Base-by-base conservation (phyloP, 1,140 invertebrate genomes). In the Panonychus citri region DNA sequence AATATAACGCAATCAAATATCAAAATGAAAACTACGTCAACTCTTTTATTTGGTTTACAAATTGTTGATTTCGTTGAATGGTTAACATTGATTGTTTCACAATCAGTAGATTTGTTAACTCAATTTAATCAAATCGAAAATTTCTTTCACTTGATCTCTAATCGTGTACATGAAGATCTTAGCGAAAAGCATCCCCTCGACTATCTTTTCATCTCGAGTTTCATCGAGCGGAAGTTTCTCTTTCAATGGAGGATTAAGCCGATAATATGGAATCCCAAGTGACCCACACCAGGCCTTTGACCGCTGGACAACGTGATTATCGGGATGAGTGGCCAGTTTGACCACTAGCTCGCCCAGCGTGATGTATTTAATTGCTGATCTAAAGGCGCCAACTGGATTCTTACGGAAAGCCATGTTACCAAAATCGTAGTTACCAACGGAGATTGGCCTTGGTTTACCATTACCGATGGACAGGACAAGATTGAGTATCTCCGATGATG, bases 141-240 rank as follows among this genome's bases (percentile, higher is more conserved):
- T n/a, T n/a, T n/a, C n/a, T n/a, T n/a, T n/a, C n/a, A 34, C 12
- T 34, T 34, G 5, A 34, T 46, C 43, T 7, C n/a, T 17, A n/a
- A 51, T 30, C 3, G 49, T n/a, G 27, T 39, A 26, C 7, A 39
- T 19, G 21, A 88, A 91, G 0, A 80, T 81, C 66, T 86, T 85
- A 3, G 86, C 81, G 65, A 87, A 81, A 90, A 90, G 96, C 61
- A 96, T 76, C 79, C 91, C 83, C 59, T 84, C 80, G 27, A 89
- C 81, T 1, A 96, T 71, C 54, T 77, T 74, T 57, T 76, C 77
- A 67, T 91, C 84, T 49, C 75, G 75, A 54, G 80, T 85, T 67
- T 91, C 88, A 69, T 96, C 85, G 76, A 96, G 81, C 0, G 76
- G 73, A 21, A 96, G 74, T 62, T 93, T 84, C 58, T 77, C 75